phyloP scores from a whole-genome alignment of 2,113 vertebrate species.

The Rhabdomys dilectus region DNA sequence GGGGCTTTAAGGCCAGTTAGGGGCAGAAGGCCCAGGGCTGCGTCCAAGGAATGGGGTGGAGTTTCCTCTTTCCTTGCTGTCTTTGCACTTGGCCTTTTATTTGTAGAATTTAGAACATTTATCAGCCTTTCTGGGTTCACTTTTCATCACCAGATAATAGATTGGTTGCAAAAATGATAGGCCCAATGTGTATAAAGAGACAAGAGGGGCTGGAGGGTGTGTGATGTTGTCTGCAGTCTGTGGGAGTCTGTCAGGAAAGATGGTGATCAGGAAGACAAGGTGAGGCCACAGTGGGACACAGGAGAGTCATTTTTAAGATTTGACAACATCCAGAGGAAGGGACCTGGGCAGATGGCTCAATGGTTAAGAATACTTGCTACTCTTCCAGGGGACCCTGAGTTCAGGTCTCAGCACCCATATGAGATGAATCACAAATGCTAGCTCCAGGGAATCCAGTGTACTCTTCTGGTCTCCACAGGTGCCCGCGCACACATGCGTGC shows the following conservation, averaged over 20 bases:
- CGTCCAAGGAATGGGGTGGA: constrained; percentile 34
- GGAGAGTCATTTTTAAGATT: not conserved
- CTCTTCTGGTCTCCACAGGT: not conserved
- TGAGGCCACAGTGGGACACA: rapidly evolving
- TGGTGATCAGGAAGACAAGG: not conserved
- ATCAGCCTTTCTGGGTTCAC: not conserved
- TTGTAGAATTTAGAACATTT: not conserved
- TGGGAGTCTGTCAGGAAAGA: not conserved
- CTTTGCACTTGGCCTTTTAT: not conserved
- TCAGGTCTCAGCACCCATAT: not conserved
- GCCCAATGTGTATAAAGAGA: rapidly evolving
- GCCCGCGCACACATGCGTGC: not conserved
- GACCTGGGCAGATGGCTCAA: not conserved
- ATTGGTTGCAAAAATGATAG: not conserved
- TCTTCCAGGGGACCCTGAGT: not conserved
- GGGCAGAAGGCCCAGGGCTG: constrained; percentile 3
- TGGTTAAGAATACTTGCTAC: not conserved
- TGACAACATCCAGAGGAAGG: not conserved
- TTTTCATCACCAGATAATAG: constrained; percentile 5
- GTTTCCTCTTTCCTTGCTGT: constrained; percentile 50
- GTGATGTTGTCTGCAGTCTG: not conserved
- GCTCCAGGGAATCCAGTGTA: not conserved
- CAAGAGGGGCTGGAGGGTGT: rapidly evolving
- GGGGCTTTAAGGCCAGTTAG: not conserved
- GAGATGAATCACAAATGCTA: not conserved